These are phyloP conservation scores for Apis cerana DNA, from an alignment of 1,140 invertebrate genomes.

Conservation along the genomic window DNA sequence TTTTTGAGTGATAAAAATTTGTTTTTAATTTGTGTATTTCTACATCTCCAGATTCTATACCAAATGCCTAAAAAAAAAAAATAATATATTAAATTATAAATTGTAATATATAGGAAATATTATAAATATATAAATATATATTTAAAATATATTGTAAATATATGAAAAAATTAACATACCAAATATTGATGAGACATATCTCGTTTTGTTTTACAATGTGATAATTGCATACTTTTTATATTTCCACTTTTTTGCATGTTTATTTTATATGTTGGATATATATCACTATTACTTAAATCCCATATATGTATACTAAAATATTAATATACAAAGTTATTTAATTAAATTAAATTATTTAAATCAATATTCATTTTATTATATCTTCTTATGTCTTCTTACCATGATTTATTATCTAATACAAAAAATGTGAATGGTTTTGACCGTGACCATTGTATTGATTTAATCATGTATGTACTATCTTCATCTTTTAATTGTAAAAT, in stretches of 20 bases:
- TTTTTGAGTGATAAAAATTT: conserved; percentile 77
- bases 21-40: conserved; percentile 80
- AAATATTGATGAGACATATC: conserved; percentile 77
- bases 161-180: conserved; percentile 58
- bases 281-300: conserved; percentile 81
- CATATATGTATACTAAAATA: conserved; percentile 82
- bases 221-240: conserved; percentile 76
- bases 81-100: conserved; percentile 2
- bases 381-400: conserved; percentile 74
- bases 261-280: conserved; percentile 73
- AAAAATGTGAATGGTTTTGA: conserved; percentile 83
- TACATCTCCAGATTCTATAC: conserved; percentile 74
- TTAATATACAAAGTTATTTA: background rate
- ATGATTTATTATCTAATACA: conserved; percentile 81
- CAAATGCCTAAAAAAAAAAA: conserved; percentile 71
- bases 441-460: conserved; percentile 82
- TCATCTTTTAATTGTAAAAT: conserved; percentile 80
- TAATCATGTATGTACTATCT: conserved; percentile 73
- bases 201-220: conserved; percentile 71
- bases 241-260: conserved; percentile 68
- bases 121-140: no score
- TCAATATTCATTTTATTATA: background rate
- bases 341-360: background rate
- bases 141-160: no score
- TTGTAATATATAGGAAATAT: no score